Evolutionary conservation across 1,140 invertebrate species (phyloP).

Genomic region (Drosophila kohkoa): DNA sequence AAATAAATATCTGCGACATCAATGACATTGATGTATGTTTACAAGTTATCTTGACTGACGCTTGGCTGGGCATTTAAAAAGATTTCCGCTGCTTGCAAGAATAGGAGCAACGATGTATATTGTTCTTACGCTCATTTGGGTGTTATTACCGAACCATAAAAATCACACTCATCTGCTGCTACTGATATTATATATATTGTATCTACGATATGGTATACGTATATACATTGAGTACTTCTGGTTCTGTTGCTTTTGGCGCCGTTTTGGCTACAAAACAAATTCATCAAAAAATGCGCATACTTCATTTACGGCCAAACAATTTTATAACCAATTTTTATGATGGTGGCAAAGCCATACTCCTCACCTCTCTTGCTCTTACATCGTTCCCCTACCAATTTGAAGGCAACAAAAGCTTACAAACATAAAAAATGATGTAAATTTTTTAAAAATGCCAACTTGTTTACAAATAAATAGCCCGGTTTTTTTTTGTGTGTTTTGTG

Average conservation of each 20-base stretch:
- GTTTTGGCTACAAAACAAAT: conserved; percentile 63
- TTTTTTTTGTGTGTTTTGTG: conserved; percentile 29
- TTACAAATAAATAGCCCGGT: conserved; percentile 76
- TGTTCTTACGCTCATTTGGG: conserved; percentile 33
- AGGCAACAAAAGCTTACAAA: conserved; percentile 25
- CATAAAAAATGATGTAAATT: conserved; percentile 73
- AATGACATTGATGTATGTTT: conserved; percentile 24
- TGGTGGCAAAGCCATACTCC: conserved; percentile 20
- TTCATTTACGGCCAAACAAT: conserved; percentile 73
- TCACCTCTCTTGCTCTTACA: neutral
- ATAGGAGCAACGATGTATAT: neutral
- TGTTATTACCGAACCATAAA: conserved; percentile 54
- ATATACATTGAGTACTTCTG: neutral
- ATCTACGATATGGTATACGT: neutral
- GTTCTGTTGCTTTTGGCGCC: conserved; percentile 32
- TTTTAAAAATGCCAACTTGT: conserved; percentile 72
- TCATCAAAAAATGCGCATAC: conserved; percentile 75
- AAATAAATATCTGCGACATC: neutral
- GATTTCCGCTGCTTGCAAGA: neutral
- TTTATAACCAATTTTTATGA: conserved; percentile 79
- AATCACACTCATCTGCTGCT: conserved; percentile 57
- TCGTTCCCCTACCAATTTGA: conserved; percentile 1
- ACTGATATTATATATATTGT: conserved; percentile 6
- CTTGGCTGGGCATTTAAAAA: conserved; percentile 26
- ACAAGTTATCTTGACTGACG: conserved; percentile 21